Percentiles rank a stretch among this genome's conserved stretches.
phyloP scores from a whole-genome alignment of 2,888 invertebrate species.

The Zygogramma bicolorata region DNA sequence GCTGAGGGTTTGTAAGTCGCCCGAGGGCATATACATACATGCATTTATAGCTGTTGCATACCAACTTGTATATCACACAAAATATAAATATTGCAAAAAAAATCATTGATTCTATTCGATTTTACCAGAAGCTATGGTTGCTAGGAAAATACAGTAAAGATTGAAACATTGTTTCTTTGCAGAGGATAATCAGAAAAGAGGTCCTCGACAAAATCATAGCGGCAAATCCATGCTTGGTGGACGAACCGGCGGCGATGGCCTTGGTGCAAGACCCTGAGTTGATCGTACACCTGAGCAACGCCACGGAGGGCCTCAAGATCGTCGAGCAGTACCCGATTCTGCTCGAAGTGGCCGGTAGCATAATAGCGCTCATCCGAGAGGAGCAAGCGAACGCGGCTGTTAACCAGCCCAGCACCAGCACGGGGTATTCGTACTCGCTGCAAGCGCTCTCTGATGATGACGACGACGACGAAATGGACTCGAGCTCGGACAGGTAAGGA shows the following conservation, averaged over 20 bases:
- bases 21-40: no score
- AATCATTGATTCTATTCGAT: no score
- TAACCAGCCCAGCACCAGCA: slow-evolving; percentile 68
- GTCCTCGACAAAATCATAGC: slow-evolving; percentile 77
- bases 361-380: slow-evolving; percentile 70
- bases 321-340: slow-evolving; percentile 78
- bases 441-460: slow-evolving; percentile 71
- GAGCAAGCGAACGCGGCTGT: slow-evolving; percentile 70
- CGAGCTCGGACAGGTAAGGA: slow-evolving; percentile 61
- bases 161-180: slow-evolving; percentile 25
- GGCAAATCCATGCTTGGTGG: slow-evolving; percentile 76
- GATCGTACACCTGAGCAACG: slow-evolving; percentile 78
- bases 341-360: slow-evolving; percentile 76
- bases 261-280: slow-evolving; percentile 83
- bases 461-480: slow-evolving; percentile 72
- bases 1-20: no score
- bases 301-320: slow-evolving; percentile 74
- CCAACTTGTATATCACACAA: no score
- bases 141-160: not conserved
- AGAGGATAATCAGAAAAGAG: slow-evolving; percentile 66
- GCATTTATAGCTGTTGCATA: no score
- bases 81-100: no score
- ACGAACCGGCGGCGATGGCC: slow-evolving; percentile 80
- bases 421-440: slow-evolving; percentile 69
- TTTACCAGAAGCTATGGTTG: no score